phyloP scores from a whole-genome alignment of 2,888 invertebrate genomes.

The Tolmerus cingulatus region DNA sequence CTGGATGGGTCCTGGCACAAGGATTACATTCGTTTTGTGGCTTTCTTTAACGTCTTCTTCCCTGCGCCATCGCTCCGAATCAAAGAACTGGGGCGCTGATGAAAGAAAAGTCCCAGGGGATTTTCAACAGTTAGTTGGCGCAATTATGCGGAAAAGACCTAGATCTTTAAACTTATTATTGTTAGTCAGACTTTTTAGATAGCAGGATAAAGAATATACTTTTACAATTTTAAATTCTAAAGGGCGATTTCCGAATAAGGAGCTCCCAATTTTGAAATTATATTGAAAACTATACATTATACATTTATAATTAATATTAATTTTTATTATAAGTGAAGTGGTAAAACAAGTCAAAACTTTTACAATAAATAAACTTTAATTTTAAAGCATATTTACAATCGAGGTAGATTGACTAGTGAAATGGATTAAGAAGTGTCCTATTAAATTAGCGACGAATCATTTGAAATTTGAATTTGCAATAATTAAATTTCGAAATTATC shows the following conservation, averaged over 20 bases:
- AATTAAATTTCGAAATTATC: neutral
- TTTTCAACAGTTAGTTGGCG: neutral
- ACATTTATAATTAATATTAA: too few relatives aligned
- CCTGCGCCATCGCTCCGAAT: neutral
- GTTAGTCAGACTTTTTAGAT: neutral
- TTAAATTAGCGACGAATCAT: neutral
- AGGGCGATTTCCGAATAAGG: too few relatives aligned
- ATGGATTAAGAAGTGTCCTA: too few relatives aligned
- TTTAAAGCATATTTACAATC: too few relatives aligned
- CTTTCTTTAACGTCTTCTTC: neutral
- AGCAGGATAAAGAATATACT: neutral
- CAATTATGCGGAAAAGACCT: neutral
- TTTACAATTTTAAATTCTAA: neutral
- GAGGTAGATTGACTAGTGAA: too few relatives aligned
- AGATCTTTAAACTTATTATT: neutral
- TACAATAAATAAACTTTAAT: too few relatives aligned
- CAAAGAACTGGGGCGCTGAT: neutral
- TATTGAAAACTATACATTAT: too few relatives aligned
- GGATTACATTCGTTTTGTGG: neutral
- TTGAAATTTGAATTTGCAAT: neutral
- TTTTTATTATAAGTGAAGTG: too few relatives aligned
- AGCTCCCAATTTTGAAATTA: too few relatives aligned
- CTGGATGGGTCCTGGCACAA: neutral
- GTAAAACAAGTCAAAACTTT: too few relatives aligned
- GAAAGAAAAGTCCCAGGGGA: neutral